These are phyloP conservation scores for Macropus fuliginosus DNA, from an alignment of 2,797 vertebrate genomes.

Conservation along the genomic window DNA sequence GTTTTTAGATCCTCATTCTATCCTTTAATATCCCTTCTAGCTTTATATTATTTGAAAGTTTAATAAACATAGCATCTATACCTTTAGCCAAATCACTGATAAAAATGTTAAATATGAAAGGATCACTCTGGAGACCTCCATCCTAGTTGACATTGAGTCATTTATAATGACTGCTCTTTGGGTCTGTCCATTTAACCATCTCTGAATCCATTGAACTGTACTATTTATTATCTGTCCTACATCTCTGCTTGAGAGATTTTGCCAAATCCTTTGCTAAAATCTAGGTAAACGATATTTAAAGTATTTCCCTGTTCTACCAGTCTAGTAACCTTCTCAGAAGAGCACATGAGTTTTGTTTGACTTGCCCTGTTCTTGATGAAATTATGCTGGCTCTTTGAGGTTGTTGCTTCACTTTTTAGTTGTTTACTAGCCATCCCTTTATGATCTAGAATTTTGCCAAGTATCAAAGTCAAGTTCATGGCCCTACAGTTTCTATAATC, in stretches of 20 bases:
- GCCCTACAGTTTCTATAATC: background rate
- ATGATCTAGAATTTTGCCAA: background rate
- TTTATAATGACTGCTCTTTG: background rate
- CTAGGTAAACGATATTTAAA: background rate
- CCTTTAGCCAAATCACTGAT: background rate
- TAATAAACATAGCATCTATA: background rate
- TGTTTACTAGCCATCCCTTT: background rate
- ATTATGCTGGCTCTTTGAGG: background rate
- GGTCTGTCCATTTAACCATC: background rate
- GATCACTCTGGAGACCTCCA: background rate
- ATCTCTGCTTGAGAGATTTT: background rate
- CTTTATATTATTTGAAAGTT: background rate
- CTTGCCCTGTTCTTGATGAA: background rate
- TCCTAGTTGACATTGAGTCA: background rate
- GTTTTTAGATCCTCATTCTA: background rate
- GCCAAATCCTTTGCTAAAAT: background rate
- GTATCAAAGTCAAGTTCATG: background rate
- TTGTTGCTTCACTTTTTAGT: background rate
- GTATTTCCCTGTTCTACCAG: background rate
- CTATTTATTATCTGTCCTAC: background rate
- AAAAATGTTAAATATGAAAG: background rate
- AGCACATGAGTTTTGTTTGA: background rate
- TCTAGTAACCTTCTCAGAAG: background rate
- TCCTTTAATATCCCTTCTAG: background rate
- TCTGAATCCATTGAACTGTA: background rate